Base-by-base conservation (phyloP, 2,888 invertebrate genomes). In the Pasiphila rectangulata region DNA sequence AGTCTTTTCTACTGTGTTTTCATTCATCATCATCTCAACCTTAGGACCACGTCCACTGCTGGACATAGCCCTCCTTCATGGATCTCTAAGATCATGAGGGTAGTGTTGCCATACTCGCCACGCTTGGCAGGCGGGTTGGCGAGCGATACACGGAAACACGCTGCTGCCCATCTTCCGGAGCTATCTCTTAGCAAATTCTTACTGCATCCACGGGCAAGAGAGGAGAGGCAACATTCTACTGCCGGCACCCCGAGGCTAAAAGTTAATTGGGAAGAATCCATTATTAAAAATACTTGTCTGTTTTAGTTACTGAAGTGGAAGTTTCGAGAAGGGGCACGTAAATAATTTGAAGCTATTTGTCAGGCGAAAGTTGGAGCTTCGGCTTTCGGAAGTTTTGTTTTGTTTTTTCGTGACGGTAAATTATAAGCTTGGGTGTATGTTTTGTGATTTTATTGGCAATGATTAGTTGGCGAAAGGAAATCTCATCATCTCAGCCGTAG, bases 311-410 rank as follows among this genome's bases (percentile, higher is more conserved):
- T 16, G 41, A 50, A 45, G 44, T 46, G 13, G 32, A 48, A 37
- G 44, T 55, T 52, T 42, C 19, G 30, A 20, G 36, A 55, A 41
- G 34, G 49, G 53, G 52, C 42, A 46, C 32, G 50, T 57, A 51
- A 56, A 57, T 56, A 51, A 56, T 52, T 56, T 50, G 54, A 25
- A 41, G 46, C 45, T 39, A 56, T 56, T 58, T 58, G 56, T 58
- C 52, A 58, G 44, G 51, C 23, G 30, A 45, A 57, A 53, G 41
- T 49, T 45, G 19, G 36, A 23, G 38, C 20, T 15, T 30, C 43
- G 37, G 40, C 46, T 46, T 45, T 7, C 21, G 34, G 35, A 43
- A n/a, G 38, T 35, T 44, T 51, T 27, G 40, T 34, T 40, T 47
- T 12, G 27, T 39, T 46, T 39, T 46, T 41, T 24, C 34, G 10